Evolutionary conservation across 1,140 invertebrate species (phyloP).

Genomic region (Hylaeus volcanicus): DNA sequence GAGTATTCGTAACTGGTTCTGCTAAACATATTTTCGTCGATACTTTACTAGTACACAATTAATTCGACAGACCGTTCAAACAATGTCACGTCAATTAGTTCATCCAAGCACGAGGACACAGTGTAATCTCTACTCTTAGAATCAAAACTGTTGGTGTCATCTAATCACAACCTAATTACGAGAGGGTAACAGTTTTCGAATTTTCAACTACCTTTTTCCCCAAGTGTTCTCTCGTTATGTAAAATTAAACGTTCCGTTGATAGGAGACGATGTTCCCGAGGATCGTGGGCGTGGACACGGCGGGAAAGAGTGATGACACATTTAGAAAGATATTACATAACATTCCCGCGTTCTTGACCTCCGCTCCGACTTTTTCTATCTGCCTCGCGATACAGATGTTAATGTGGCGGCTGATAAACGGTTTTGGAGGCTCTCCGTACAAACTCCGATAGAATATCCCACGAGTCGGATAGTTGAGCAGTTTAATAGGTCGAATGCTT

Average conservation of each 20-base stretch:
- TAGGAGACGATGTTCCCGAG: not conserved
- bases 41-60: too few relatives aligned
- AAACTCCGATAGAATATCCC: not conserved
- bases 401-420: not conserved
- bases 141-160: too few relatives aligned
- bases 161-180: too few relatives aligned
- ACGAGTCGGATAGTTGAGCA: slow-evolving; percentile 3
- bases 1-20: too few relatives aligned
- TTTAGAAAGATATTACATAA: slow-evolving; percentile 13
- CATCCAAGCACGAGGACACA: too few relatives aligned
- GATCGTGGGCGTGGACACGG: not conserved
- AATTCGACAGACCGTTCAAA: too few relatives aligned
- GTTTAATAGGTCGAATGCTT: not conserved
- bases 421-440: not conserved
- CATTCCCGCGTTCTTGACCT: not conserved
- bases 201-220: too few relatives aligned
- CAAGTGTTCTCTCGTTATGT: not conserved
- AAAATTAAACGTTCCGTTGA: slow-evolving; percentile 7
- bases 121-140: too few relatives aligned
- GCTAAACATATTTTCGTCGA: too few relatives aligned
- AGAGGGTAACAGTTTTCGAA: too few relatives aligned
- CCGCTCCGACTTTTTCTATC: slow-evolving; percentile 12
- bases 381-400: not conserved
- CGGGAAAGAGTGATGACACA: not conserved
- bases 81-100: too few relatives aligned